Evolutionary conservation across 2,888 invertebrate genomes (phyloP).

Genomic region (Ochropacha duplaris): DNA sequence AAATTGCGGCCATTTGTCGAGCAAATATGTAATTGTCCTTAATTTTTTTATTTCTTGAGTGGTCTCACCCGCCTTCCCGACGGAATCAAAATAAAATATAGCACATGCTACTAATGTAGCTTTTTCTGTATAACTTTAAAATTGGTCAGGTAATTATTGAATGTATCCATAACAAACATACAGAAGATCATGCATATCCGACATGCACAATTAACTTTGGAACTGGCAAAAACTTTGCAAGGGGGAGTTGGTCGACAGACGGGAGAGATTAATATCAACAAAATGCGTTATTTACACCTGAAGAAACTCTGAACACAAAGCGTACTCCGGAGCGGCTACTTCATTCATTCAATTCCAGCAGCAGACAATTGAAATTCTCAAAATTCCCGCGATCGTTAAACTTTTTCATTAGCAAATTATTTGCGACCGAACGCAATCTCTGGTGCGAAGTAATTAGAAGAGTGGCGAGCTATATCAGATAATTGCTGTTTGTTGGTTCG

Average conservation of each 20-base stretch:
- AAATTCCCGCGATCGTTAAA: constrained; percentile 17
- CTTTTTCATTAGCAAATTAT: constrained; percentile 29
- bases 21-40: neutral
- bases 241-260: neutral
- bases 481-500: constrained; percentile 14
- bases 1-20: neutral
- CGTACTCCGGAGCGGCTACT: neutral
- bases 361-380: constrained; percentile 3
- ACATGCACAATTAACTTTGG: no score
- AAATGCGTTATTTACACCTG: neutral
- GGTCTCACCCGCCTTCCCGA: no score
- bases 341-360: neutral
- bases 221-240: no score
- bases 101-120: no score
- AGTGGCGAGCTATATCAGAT: constrained; percentile 19
- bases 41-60: neutral
- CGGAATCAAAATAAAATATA: no score
- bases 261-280: neutral
- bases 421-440: constrained; percentile 15
- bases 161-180: no score
- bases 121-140: no score
- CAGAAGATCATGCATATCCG: no score
- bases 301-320: neutral
- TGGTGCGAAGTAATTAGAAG: constrained; percentile 19
- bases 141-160: no score